Evolutionary conservation across 1,140 invertebrate species (phyloP).

Genomic region (Drosophila athabasca): DNA sequence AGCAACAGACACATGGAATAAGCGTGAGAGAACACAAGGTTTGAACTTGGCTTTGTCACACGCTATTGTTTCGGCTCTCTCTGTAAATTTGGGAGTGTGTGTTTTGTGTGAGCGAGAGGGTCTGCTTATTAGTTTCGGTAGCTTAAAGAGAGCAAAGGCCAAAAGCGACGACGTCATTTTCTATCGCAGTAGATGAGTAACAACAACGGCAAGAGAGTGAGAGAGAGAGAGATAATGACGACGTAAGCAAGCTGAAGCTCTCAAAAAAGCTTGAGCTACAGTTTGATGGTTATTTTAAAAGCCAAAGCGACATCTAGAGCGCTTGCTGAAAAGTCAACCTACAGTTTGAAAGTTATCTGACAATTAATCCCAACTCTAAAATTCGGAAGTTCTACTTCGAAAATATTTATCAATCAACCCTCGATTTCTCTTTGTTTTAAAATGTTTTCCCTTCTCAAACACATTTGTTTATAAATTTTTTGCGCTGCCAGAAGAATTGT

Average conservation of each 20-base stretch:
- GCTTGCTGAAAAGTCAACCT: not conserved
- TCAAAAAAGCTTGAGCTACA: slow-evolving; percentile 32
- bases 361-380: too few relatives aligned
- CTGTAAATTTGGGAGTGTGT: not conserved
- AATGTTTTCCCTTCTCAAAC: slow-evolving; percentile 25
- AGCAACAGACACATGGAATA: slow-evolving; percentile 5
- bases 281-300: slow-evolving; percentile 7
- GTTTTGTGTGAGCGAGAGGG: slow-evolving; percentile 24
- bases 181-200: slow-evolving; percentile 9
- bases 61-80: slow-evolving; percentile 24
- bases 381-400: not conserved
- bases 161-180: slow-evolving; percentile 36
- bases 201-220: slow-evolving; percentile 6
- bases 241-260: not conserved
- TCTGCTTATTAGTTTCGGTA: slow-evolving; percentile 49
- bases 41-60: slow-evolving; percentile 70
- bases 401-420: slow-evolving; percentile 4
- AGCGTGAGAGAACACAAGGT: slow-evolving; percentile 40
- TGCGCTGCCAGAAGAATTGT: slow-evolving; percentile 3
- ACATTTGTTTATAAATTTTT: slow-evolving; percentile 46
- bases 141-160: slow-evolving; percentile 30
- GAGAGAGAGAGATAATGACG: slow-evolving; percentile 17
- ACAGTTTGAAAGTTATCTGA: slow-evolving; percentile 19
- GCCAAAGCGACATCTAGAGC: slow-evolving; percentile 34
- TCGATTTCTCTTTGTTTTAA: slow-evolving; percentile 3